Evolutionary conservation across 2,797 vertebrate species (phyloP).

Genomic region (Melanogrammus aeglefinus): DNA sequence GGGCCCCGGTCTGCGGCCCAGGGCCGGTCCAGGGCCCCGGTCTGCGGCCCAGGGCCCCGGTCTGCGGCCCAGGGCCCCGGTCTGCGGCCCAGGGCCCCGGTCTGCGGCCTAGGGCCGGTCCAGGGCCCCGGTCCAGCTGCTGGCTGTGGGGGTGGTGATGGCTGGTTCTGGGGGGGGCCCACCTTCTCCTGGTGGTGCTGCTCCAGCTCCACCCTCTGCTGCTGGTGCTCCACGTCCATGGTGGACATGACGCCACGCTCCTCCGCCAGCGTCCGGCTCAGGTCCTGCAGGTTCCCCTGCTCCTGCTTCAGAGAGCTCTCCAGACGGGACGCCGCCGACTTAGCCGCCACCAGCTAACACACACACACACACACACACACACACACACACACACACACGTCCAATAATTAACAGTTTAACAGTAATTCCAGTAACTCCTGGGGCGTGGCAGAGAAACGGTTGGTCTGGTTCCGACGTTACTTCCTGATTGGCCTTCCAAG

Average conservation of each 20-base stretch:
- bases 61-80: too few species aligned
- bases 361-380: background rate
- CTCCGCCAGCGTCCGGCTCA: slow-evolving; percentile 82
- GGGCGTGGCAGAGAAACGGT: too few species aligned
- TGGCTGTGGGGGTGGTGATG: background rate
- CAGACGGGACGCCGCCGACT: slow-evolving; percentile 79
- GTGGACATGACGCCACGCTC: slow-evolving; percentile 78
- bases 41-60: too few species aligned
- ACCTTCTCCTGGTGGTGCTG: slow-evolving; percentile 93
- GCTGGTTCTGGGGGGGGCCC: background rate
- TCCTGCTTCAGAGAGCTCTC: slow-evolving; percentile 85
- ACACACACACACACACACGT: background rate
- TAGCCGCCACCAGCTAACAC: slow-evolving; percentile 84
- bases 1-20: too few species aligned
- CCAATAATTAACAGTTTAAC: too few species aligned
- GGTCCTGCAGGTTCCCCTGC: slow-evolving; percentile 71
- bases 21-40: too few species aligned
- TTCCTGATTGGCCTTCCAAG: background rate
- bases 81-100: too few species aligned
- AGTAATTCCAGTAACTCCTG: background rate
- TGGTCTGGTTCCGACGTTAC: too few species aligned
- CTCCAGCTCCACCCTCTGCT: slow-evolving; percentile 80
- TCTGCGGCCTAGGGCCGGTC: too few species aligned
- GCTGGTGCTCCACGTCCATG: slow-evolving; percentile 85
- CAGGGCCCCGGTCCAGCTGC: too few species aligned